A percentile compares a stretch with the other conserved stretches of the same genome.
Evolutionary conservation across 2,113 vertebrate genomes (phyloP).

Genomic region (Telmatochromis brachygnathus): DNA sequence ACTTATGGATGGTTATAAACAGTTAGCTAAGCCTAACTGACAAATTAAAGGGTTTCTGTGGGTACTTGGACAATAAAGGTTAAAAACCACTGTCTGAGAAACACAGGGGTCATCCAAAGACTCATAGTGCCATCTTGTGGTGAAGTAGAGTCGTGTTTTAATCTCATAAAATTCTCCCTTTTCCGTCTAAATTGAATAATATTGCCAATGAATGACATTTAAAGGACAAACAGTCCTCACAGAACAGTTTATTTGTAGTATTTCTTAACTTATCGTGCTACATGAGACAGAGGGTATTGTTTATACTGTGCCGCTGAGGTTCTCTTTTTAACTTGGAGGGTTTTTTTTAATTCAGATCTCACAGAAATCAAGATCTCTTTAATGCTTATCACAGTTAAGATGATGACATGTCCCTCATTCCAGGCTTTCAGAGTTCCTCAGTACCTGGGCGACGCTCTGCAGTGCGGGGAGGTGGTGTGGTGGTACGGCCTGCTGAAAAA

Average conservation of each 20-base stretch:
- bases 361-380: neutral
- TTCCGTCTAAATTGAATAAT: neutral
- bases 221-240: neutral
- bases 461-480: slow-evolving; percentile 90
- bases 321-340: neutral
- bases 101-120: neutral
- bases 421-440: slow-evolving; percentile 81
- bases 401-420: neutral
- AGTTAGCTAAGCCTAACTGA: neutral
- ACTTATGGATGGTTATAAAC: neutral
- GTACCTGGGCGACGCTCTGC: slow-evolving; percentile 80
- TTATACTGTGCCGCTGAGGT: neutral
- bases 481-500: slow-evolving; percentile 85
- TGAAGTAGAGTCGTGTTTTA: neutral
- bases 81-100: neutral
- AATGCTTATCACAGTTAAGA: neutral
- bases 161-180: neutral
- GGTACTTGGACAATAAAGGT: neutral
- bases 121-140: slow-evolving; percentile 32
- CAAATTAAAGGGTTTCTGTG: neutral
- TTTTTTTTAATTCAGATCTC: neutral
- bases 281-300: neutral
- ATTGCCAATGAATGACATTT: neutral
- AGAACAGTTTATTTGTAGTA: neutral
- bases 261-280: neutral